phyloP scores from a whole-genome alignment of 2,797 vertebrate species.

The Selene dorsalis region DNA sequence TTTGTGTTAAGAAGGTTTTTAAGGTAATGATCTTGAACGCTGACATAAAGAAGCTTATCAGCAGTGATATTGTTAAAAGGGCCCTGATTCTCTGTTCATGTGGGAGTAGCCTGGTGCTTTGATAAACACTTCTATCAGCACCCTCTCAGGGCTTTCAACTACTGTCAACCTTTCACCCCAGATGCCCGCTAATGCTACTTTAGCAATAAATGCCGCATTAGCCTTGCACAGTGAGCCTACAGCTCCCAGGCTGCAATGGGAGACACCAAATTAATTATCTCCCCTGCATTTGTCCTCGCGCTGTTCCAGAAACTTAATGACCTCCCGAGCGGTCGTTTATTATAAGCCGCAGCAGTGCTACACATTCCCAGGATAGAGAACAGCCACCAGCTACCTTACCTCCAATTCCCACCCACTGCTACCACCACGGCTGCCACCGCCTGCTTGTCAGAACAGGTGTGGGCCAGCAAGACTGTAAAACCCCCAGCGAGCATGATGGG shows the following conservation, averaged over 20 bases:
- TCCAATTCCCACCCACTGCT: conserved; percentile 66
- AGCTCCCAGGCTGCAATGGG: conserved; percentile 71
- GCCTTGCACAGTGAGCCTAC: conserved; percentile 66
- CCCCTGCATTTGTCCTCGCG: conserved; percentile 76
- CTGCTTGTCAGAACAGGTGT: conserved; percentile 81
- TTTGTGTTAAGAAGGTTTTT: conserved; percentile 4
- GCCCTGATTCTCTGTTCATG: conserved; percentile 47
- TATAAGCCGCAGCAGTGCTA: conserved; percentile 73
- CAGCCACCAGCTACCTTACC: conserved; percentile 55
- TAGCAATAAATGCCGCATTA: conserved; percentile 72
- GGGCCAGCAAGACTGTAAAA: conserved; percentile 71
- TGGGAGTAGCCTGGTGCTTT: conserved; percentile 57
- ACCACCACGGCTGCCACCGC: conserved; percentile 25
- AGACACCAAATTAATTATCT: conserved; percentile 85
- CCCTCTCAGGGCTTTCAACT: conserved; percentile 61
- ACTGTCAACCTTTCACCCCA: conserved; percentile 59
- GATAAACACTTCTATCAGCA: conserved; percentile 71
- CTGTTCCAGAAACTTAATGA: conserved; percentile 81
- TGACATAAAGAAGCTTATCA: conserved; percentile 36
- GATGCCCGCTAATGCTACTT: conserved; percentile 59
- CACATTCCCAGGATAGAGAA: conserved; percentile 61
- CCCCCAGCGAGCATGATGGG: conserved; percentile 64
- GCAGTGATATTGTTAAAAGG: conserved; percentile 23
- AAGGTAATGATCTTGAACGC: conserved; percentile 19
- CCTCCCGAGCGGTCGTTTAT: conserved; percentile 84